Base-by-base conservation (phyloP, 2,113 vertebrate genomes). In the Lagenorhynchus albirostris region DNA sequence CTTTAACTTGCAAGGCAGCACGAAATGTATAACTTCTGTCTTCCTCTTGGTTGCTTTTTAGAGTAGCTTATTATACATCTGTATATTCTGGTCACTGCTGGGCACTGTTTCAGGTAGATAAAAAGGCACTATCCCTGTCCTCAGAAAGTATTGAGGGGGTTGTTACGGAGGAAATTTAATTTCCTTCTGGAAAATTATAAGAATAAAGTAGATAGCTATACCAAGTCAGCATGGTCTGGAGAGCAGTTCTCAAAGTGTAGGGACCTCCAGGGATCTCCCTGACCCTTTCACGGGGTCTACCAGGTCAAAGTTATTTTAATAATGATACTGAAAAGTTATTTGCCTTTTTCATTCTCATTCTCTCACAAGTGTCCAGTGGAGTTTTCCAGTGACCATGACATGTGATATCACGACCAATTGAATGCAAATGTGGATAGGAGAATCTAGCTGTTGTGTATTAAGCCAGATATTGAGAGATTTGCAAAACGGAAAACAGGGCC, bases 121-220 rank as follows among this genome's bases (percentile, higher is more conserved):
- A 96, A 89, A 91, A 91, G 85, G 71, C 33, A 79, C 25, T 55
- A 10, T 94, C 21, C 47, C 21, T 89, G 25, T 92, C 71, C 73
- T 97, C 55, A 91, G 88, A 67, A 76, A 96, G 85, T 89, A 88
- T 88, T 55, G 60, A 92, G 33, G 73, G 17, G 47, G 76, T 73
- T 92, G 36, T 89, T 93, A 74, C 0, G 25, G 83, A 76, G 74
- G 71, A 44, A 70, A 55, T 77, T 74, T 84, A 76, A 53, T 95
- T 10, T 92, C 36, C n/a, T 76, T 87, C 76, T 83, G 70, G 58
- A 65, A 83, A 94, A 95, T 68, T 55, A 20, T 73, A 60, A 87
- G 41, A 36, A 58, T 95, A 55, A 96, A 77, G 77, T 62, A 70
- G 41, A 50, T 62, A 55, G 33, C 44, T 76, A 53, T 76, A 58